Evolutionary conservation across 2,888 invertebrate genomes (phyloP).

Genomic region (Mythimna loreyi): DNA sequence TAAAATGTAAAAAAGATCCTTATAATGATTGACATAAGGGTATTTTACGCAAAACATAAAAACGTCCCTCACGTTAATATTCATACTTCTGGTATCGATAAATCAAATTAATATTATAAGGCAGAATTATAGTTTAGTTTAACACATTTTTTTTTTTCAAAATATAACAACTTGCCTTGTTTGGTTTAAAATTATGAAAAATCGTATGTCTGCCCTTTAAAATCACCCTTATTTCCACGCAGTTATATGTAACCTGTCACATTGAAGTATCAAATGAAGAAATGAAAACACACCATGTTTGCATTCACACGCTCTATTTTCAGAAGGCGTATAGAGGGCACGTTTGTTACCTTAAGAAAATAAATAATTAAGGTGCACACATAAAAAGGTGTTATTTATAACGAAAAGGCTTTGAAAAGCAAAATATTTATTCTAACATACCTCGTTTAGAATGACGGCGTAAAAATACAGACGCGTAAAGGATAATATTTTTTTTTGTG

Average conservation of each 20-base stretch:
- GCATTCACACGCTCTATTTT: constrained; percentile 32
- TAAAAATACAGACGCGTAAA: neutral
- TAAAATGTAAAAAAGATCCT: too few species aligned
- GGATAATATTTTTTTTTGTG: neutral
- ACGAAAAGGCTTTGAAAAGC: neutral
- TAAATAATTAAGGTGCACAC: constrained; percentile 5
- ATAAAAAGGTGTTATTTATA: constrained; percentile 10
- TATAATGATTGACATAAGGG: too few species aligned
- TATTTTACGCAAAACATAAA: too few species aligned
- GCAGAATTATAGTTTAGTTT: too few species aligned
- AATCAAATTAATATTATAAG: too few species aligned
- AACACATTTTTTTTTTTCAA: too few species aligned
- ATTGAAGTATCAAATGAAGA: neutral
- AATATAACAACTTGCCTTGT: too few species aligned
- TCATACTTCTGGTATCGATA: too few species aligned
- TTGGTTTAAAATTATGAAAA: too few species aligned
- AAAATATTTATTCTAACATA: constrained; percentile 12
- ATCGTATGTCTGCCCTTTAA: too few species aligned
- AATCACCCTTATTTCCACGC: too few species aligned
- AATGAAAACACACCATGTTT: neutral
- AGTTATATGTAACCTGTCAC: neutral
- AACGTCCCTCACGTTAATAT: too few species aligned
- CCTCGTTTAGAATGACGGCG: neutral
- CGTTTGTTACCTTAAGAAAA: neutral
- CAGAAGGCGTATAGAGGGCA: neutral